These are phyloP conservation scores for Phengaris arion DNA, from an alignment of 2,888 invertebrate genomes.

Conservation along the genomic window DNA sequence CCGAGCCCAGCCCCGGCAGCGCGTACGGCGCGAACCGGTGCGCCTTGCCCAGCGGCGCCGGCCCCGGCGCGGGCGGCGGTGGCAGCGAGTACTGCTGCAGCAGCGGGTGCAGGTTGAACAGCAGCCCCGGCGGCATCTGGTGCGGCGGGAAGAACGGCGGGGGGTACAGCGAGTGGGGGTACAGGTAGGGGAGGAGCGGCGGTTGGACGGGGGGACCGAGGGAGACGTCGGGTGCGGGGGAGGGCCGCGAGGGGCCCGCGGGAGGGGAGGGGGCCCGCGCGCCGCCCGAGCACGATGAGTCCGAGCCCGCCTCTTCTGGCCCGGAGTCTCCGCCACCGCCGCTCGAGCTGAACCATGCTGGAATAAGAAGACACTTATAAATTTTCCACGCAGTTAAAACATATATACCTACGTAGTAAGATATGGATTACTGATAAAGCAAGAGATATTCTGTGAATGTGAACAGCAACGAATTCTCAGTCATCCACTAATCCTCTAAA, in stretches of 20 bases:
- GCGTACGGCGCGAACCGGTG: conserved; percentile 93
- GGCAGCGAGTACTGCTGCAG: conserved; percentile 92
- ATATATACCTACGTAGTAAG: too few relatives aligned
- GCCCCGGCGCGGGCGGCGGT: conserved; percentile 84
- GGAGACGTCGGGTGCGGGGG: conserved; percentile 94
- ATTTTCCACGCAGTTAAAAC: too few relatives aligned
- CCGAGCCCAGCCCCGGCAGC: conserved; percentile 88
- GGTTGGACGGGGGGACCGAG: conserved; percentile 96
- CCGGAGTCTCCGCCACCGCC: conserved; percentile 75
- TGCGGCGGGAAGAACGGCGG: conserved; percentile 86
- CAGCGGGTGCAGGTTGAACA: conserved; percentile 93
- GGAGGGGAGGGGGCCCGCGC: conserved; percentile 75
- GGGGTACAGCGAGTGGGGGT: conserved; percentile 93
- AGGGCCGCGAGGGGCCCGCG: conserved; percentile 81
- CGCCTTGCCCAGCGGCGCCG: conserved; percentile 81
- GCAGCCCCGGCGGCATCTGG: conserved; percentile 89
- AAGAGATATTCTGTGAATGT: too few relatives aligned
- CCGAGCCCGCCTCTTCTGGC: conserved; percentile 85
- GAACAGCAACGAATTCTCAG: too few relatives aligned
- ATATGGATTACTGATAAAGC: too few relatives aligned
- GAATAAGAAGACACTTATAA: conserved; percentile 40
- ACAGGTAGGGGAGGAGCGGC: conserved; percentile 95
- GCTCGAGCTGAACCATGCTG: conserved; percentile 84
- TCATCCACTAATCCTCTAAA: too few relatives aligned
- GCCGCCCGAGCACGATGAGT: conserved; percentile 86